Conservation (phyloP, 2,797 vertebrate genomes). For the Rhabdophis nuchalis region DNA sequence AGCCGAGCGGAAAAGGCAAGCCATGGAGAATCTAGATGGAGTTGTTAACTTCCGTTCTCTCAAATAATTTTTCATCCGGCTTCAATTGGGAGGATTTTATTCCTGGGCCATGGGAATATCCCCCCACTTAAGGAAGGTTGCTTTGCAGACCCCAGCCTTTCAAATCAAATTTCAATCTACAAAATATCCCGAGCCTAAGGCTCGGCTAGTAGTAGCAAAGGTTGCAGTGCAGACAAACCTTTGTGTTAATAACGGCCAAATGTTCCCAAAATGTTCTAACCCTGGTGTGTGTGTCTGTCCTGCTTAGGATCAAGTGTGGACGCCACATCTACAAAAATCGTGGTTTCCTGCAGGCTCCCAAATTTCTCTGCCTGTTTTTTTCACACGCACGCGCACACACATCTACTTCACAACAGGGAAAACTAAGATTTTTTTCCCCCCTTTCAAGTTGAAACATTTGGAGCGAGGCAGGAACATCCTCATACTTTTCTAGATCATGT, state of each 20-base stretch:
- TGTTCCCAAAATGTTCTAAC: background rate
- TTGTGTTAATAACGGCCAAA: conserved; percentile 45
- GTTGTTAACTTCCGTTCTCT: background rate
- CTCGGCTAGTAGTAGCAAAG: background rate
- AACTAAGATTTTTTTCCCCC: conserved; percentile 29
- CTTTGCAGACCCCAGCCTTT: background rate
- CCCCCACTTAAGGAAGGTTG: background rate
- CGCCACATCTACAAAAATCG: conserved; percentile 23
- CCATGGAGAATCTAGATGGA: background rate
- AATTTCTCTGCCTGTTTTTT: conserved; percentile 50
- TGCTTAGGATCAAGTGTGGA: conserved; percentile 40
- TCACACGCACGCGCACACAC: background rate
- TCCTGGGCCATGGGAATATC: background rate
- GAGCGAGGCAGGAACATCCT: background rate
- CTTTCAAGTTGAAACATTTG: background rate
- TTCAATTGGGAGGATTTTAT: background rate
- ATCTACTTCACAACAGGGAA: conserved; percentile 45
- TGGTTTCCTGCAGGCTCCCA: conserved; percentile 43
- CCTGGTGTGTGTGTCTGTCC: background rate
- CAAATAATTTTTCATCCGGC: background rate
- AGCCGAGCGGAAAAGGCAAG: background rate
- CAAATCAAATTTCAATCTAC: background rate
- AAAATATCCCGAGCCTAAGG: background rate
- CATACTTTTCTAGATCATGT: background rate
- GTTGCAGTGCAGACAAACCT: conserved; percentile 33